Base-by-base conservation (phyloP, 2,888 invertebrate genomes). In the Allolobophora icterica region DNA sequence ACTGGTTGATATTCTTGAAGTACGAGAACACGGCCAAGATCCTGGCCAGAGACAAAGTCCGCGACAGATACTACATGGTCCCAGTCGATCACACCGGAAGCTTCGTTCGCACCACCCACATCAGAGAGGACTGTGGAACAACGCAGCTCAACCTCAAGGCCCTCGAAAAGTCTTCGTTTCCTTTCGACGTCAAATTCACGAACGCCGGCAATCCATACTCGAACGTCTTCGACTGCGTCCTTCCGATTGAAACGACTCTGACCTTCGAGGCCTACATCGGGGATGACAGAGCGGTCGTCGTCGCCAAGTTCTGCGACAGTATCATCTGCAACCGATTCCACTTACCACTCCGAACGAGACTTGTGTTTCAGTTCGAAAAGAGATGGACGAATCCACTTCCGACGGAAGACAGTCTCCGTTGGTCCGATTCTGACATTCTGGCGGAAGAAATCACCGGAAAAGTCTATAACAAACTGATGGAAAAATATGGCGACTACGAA, bases 291-390 rank as follows among this genome's bases (percentile, higher is more conserved):
- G 38, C 87, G 21, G 87, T 35, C 19, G 35, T 87, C 11, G 87
- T 87, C 21, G 87, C 87, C 87, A 87, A 87, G 87, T 38, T 87
- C 87, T 34, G 35, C 87, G 87, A 87, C 34, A 33, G 87, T 17
- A 24, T 87, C 30, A 87, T 87, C 87, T 87, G 87, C 87, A 87
- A 87, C 21, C 38, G 87, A 30, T 87, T 87, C 87, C 87, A 87
- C 87, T 15, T 87, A 35, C 87, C 87, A 33, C 17, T 87, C 87
- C 17, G 87, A 38, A 87, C 87, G 87, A 38, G 8, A 30, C 87
- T 87, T 21, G 38, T 34, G 35, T 38, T 87, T 19, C 87, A 87
- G 87, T 87, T 87, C 87, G 87, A 87, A 38, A 87, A 17, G 38
- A 34, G 35, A 21, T 87, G 87, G 87, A n/a, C 71, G 11, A 8